These are phyloP conservation scores for Pungitius pungitius DNA, from an alignment of 2,113 vertebrate species.

Conservation along the genomic window DNA sequence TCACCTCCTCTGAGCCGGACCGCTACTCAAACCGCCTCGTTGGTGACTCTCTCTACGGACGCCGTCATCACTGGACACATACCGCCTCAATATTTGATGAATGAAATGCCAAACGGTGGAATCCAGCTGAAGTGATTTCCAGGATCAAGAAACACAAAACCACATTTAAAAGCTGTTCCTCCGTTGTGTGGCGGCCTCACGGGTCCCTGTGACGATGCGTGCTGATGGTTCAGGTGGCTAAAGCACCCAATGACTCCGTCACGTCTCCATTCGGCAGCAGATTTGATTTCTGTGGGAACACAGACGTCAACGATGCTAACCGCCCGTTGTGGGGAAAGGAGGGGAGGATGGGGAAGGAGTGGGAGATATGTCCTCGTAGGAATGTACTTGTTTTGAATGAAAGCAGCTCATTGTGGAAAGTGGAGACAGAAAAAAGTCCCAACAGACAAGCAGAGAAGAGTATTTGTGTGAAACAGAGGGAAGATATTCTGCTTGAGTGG, in stretches of 20 bases:
- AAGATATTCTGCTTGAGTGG: slow-evolving; percentile 2
- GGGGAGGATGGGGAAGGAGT: neutral
- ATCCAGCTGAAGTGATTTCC: too few species aligned
- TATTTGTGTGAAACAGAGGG: neutral
- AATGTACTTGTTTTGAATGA: neutral
- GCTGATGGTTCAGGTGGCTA: slow-evolving; percentile 10
- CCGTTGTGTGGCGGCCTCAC: neutral
- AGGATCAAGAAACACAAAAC: too few species aligned
- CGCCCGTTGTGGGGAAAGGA: neutral
- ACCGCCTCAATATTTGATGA: too few species aligned
- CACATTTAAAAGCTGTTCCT: neutral
- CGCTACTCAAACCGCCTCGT: neutral
- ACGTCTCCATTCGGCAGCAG: neutral
- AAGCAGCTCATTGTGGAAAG: neutral
- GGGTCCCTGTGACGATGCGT: too few species aligned
- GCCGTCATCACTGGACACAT: too few species aligned
- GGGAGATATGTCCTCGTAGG: neutral
- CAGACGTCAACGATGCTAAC: neutral
- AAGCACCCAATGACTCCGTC: too few species aligned
- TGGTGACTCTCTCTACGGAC: neutral
- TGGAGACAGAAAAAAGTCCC: neutral
- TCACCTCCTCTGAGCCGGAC: neutral
- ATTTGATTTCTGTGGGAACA: slow-evolving; percentile 8
- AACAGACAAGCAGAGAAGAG: neutral
- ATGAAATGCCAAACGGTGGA: neutral